Evolutionary conservation across 2,888 invertebrate species (phyloP).

Genomic region (Polydrusus tereticollis): DNA sequence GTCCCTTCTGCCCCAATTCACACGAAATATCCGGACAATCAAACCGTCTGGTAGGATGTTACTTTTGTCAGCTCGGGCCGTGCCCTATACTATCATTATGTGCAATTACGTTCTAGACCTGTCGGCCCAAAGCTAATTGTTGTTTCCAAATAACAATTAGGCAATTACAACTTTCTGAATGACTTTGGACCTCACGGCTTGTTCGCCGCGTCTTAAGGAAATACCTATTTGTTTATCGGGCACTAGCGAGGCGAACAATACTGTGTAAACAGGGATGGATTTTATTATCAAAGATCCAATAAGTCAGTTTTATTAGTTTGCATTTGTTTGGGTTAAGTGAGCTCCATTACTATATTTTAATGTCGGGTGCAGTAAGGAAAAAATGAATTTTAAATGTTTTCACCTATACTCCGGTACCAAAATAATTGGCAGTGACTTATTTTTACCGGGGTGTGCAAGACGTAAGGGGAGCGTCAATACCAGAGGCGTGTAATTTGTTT

Average conservation of each 20-base stretch:
- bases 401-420: too few relatives aligned
- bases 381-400: too few relatives aligned
- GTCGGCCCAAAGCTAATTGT: slow-evolving; percentile 55
- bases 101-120: slow-evolving; percentile 54
- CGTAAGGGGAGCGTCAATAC: too few relatives aligned
- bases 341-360: too few relatives aligned
- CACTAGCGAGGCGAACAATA: slow-evolving; percentile 4
- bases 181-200: slow-evolving; percentile 26
- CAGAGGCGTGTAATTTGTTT: too few relatives aligned
- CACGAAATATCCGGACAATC: slow-evolving; percentile 41
- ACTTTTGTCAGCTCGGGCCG: slow-evolving; percentile 43
- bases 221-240: slow-evolving; percentile 6
- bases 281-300: too few relatives aligned
- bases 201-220: slow-evolving; percentile 18
- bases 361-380: too few relatives aligned
- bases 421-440: too few relatives aligned
- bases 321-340: too few relatives aligned
- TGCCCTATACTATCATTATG: slow-evolving; percentile 52
- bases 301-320: too few relatives aligned
- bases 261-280: neutral
- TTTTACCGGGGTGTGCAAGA: too few relatives aligned
- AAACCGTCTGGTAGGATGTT: slow-evolving; percentile 40
- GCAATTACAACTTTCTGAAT: slow-evolving; percentile 55
- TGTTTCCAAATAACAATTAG: slow-evolving; percentile 58
- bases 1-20: slow-evolving; percentile 43